These are phyloP conservation scores for Shinisaurus crocodilurus DNA, from an alignment of 2,113 vertebrate genomes.

Conservation along the genomic window DNA sequence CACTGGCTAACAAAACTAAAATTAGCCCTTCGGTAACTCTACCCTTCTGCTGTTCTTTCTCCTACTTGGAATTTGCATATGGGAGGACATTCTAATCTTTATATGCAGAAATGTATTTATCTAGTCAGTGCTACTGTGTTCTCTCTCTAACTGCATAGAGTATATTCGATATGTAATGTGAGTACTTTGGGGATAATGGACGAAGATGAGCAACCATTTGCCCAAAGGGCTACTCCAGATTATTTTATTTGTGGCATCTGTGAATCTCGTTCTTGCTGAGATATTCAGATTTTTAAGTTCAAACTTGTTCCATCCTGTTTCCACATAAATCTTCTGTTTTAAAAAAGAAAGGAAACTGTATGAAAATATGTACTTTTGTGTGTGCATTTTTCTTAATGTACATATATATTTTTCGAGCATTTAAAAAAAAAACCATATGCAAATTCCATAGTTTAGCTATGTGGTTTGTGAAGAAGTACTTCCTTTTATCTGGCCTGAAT, in stretches of 20 bases:
- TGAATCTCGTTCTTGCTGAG: too few species aligned
- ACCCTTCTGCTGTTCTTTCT: constrained; percentile 44
- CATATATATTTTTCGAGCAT: too few species aligned
- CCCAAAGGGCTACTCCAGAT: not conserved
- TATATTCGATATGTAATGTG: not conserved
- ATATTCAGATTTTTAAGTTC: too few species aligned
- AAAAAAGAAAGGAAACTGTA: too few species aligned
- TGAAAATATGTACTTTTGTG: too few species aligned
- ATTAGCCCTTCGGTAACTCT: constrained; percentile 27
- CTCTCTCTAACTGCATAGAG: not conserved
- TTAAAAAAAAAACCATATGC: too few species aligned
- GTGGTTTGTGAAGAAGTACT: too few species aligned
- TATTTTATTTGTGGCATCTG: not conserved
- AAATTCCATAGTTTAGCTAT: too few species aligned
- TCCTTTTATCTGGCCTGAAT: too few species aligned
- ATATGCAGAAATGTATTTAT: constrained; percentile 3
- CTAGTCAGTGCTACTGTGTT: constrained; percentile 4
- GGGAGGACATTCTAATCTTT: constrained; percentile 46
- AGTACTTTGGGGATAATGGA: not conserved
- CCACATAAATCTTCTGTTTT: too few species aligned
- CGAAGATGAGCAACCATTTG: not conserved
- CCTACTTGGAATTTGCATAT: constrained; percentile 30
- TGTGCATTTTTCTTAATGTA: too few species aligned
- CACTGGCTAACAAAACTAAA: constrained; percentile 38
- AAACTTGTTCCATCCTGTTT: too few species aligned